A percentile compares a stretch with the other conserved stretches of the same genome.
Evolutionary conservation across 23 tunicate genomes (phyloP).

Genomic region (Trididemnum clinides): DNA sequence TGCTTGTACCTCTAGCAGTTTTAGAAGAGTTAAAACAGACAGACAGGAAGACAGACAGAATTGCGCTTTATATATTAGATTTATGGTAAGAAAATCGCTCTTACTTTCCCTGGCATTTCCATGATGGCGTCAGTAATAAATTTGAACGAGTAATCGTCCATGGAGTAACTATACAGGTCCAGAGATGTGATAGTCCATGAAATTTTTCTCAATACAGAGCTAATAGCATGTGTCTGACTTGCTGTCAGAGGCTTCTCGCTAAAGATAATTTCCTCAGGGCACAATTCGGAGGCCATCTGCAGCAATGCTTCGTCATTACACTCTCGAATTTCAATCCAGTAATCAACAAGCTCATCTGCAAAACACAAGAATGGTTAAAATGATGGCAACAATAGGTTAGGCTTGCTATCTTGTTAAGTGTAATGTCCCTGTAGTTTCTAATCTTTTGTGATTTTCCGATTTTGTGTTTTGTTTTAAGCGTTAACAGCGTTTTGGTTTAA

Average conservation of each 20-base stretch:
- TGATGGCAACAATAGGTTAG: too few species aligned
- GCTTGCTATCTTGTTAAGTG: too few species aligned
- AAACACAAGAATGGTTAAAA: too few species aligned
- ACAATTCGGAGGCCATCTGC: not conserved
- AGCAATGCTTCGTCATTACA: not conserved
- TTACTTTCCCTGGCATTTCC: not conserved
- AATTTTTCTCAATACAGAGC: not conserved
- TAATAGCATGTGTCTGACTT: slow-evolving; percentile 18
- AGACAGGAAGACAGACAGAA: too few species aligned
- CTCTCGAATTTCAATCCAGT: not conserved
- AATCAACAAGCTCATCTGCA: not conserved
- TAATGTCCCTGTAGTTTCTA: too few species aligned
- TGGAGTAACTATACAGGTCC: not conserved
- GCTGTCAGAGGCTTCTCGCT: not conserved
- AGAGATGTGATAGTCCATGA: not conserved
- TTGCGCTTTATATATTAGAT: too few species aligned
- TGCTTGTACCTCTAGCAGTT: not conserved
- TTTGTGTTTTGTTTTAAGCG: too few species aligned
- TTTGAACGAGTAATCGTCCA: not conserved
- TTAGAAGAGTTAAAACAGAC: too few species aligned
- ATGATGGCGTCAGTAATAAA: not conserved
- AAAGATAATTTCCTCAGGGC: not conserved
- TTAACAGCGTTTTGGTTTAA: too few species aligned
- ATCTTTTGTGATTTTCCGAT: too few species aligned
- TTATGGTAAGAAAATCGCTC: too few species aligned